Conservation (phyloP, 2,113 vertebrate genomes). For the Thermophis baileyi region DNA sequence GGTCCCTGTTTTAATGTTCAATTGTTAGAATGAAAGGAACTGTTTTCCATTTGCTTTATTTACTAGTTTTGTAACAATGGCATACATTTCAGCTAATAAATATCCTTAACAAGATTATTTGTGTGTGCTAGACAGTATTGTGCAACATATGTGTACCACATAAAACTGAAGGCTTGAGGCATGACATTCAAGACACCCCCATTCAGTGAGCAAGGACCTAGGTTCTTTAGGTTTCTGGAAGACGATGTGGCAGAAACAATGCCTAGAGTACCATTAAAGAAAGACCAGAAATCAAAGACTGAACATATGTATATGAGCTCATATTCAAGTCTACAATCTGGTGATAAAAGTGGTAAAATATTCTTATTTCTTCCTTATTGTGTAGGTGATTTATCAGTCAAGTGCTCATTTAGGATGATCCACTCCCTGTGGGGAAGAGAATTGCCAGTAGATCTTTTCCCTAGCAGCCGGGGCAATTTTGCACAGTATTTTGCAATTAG, state of each 20-base stretch:
- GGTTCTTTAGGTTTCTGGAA: not conserved
- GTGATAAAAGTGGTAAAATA: not conserved
- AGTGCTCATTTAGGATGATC: not conserved
- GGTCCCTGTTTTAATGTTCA: constrained; percentile 3
- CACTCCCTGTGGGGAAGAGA: not conserved
- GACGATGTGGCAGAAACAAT: not conserved
- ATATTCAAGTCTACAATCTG: not conserved
- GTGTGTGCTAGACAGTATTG: not conserved
- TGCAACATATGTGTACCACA: not conserved
- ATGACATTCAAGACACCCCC: not conserved
- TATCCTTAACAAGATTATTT: not conserved
- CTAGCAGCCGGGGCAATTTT: not conserved
- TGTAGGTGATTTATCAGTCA: not conserved
- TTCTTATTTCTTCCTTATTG: not conserved
- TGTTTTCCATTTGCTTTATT: not conserved
- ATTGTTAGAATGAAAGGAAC: not conserved
- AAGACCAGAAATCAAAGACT: not conserved
- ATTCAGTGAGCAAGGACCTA: not conserved
- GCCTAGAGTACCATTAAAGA: not conserved
- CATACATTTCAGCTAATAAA: not conserved
- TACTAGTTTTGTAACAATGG: not conserved
- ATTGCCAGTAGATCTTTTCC: not conserved
- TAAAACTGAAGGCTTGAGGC: not conserved
- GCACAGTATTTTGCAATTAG: not conserved
- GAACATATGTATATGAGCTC: not conserved